phyloP scores from a whole-genome alignment of 1,140 invertebrate species.

The Augochlora pura region DNA sequence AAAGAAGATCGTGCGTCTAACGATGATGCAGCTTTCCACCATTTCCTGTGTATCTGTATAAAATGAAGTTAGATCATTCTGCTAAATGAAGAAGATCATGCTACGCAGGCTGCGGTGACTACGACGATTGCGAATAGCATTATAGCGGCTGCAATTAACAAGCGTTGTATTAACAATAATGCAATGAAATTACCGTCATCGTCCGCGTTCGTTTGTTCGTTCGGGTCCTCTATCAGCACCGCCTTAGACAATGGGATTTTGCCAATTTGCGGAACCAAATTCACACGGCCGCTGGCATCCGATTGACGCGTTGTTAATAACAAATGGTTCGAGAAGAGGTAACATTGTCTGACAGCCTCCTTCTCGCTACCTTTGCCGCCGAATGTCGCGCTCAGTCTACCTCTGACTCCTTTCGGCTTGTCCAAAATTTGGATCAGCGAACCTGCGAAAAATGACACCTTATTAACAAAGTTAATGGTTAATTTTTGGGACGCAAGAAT shows the following conservation, averaged over 20 bases:
- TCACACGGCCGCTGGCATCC: slow-evolving; percentile 87
- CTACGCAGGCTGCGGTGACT: background rate
- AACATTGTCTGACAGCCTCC: slow-evolving; percentile 89
- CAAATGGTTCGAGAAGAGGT: slow-evolving; percentile 94
- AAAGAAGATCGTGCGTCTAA: too few species aligned
- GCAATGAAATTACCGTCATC: slow-evolving; percentile 82
- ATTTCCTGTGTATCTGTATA: too few species aligned
- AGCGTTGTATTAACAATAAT: slow-evolving; percentile 53
- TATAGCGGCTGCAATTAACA: background rate
- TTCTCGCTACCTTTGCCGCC: slow-evolving; percentile 84
- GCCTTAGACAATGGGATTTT: slow-evolving; percentile 92
- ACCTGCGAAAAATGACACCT: slow-evolving; percentile 80
- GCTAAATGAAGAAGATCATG: too few species aligned
- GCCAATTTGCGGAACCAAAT: slow-evolving; percentile 90
- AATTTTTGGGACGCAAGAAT: too few species aligned
- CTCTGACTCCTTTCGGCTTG: slow-evolving; percentile 83
- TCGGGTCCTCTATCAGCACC: slow-evolving; percentile 90
- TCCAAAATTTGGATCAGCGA: slow-evolving; percentile 86
- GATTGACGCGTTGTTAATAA: slow-evolving; percentile 87
- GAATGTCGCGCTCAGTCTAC: slow-evolving; percentile 82
- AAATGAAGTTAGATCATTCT: too few species aligned
- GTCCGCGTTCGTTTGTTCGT: slow-evolving; percentile 82
- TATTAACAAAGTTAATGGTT: too few species aligned
- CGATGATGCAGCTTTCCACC: too few species aligned
- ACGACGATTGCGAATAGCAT: background rate